Base-by-base conservation (phyloP, 2,888 invertebrate species). In the Eledone cirrhosa region DNA sequence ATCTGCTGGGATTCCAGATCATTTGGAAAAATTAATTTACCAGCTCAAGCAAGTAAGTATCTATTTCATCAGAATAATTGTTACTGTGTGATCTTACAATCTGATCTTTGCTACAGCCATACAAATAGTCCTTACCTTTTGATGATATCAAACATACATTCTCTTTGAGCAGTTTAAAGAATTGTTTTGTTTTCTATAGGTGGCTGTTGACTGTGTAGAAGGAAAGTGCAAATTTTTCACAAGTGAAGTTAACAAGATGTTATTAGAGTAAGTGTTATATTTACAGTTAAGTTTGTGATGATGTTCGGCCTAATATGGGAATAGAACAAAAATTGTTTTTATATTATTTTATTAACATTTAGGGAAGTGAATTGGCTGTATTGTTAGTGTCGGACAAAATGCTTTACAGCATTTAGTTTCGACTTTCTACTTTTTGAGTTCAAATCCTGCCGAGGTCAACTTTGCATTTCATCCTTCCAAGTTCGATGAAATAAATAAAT, bases 201-300 rank as follows among this genome's bases (percentile, higher is more conserved):
- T 86, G 79, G 90, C 90, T 19, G 85, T 84, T 77, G 85, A 86
- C 65, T 90, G 89, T 53, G 91, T 89, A 84, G 92, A 92, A 82
- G 92, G 91, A 78, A 93, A 92, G 86, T 91, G 90, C 82, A 93
- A 92, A 88, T 92, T 92, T 85, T 93, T 93, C 86, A 92, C 92
- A 77, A 86, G 89, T 27, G 88, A 90, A 78, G 92, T 93, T 53
- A 93, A 93, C 85, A 89, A 90, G 41, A 88, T 91, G 82, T 88
- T 93, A 48, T 89, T 93, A 78, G 91, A 90, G 93, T 93, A 88
- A 89, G 90, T 87, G 67, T 77, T 78, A 16, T 78, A 59, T 48
- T 24, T 48, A 24, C 13, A 19, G 27, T 19, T 78, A 22, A 29
- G 24, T 41, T 19, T 65, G 31, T 16, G 33, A 41, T 41, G 33